These are phyloP conservation scores for Lithobates pipiens DNA, from an alignment of 2,797 vertebrate species.

Conservation along the genomic window DNA sequence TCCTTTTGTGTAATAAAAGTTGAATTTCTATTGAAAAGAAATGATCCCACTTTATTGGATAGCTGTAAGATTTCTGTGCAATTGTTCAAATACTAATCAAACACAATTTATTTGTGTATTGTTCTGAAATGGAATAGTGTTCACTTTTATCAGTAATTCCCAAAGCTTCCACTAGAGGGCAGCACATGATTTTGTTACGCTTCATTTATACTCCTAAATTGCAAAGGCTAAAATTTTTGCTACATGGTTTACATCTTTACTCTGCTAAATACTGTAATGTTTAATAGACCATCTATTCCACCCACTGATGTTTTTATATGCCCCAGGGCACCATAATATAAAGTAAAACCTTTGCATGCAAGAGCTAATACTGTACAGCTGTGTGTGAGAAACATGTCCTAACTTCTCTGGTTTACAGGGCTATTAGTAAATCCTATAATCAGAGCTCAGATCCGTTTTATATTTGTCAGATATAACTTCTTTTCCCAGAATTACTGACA, in stretches of 20 bases:
- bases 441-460: not conserved
- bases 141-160: not conserved
- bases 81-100: too few relatives aligned
- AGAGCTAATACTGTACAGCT: not conserved
- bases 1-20: too few relatives aligned
- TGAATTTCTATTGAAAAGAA: too few relatives aligned
- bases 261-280: not conserved
- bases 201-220: not conserved
- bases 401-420: not conserved
- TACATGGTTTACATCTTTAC: not conserved
- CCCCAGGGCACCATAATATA: not conserved
- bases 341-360: not conserved
- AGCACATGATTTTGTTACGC: not conserved
- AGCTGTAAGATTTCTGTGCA: too few relatives aligned
- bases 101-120: too few relatives aligned
- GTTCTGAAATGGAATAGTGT: too few relatives aligned
- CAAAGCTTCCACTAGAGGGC: slow-evolving; percentile 21
- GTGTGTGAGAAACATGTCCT: not conserved
- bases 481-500: not conserved
- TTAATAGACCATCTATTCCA: not conserved
- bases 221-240: not conserved
- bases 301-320: not conserved
- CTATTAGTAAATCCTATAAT: not conserved
- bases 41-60: too few relatives aligned
- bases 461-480: not conserved